Evolutionary conservation across 2,797 vertebrate genomes (phyloP).

Genomic region (Hapalemur alaotrensis): DNA sequence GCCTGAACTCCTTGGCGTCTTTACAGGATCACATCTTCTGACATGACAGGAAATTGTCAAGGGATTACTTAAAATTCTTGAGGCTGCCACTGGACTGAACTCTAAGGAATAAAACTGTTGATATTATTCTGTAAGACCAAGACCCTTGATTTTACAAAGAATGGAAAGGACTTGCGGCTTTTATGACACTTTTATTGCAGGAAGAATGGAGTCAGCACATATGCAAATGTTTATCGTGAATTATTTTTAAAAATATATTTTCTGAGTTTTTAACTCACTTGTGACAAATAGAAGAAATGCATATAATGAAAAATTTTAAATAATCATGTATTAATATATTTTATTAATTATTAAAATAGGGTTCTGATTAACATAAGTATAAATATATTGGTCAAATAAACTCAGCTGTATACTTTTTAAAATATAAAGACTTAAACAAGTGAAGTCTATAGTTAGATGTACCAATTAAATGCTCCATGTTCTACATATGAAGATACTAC

Average conservation of each 20-base stretch:
- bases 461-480: not conserved
- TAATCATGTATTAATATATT: constrained; percentile 1
- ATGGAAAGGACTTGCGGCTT: not conserved
- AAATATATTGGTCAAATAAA: constrained; percentile 23
- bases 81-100: not conserved
- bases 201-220: constrained; percentile 22
- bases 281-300: not conserved
- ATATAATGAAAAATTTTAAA: not conserved
- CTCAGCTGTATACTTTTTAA: constrained; percentile 32
- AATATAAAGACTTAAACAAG: not conserved
- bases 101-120: constrained; percentile 27
- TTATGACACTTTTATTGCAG: not conserved
- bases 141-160: not conserved
- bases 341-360: constrained; percentile 20
- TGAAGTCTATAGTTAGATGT: not conserved
- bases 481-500: not conserved
- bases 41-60: constrained; percentile 1
- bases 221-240: not conserved
- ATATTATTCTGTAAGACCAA: constrained; percentile 5
- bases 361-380: not conserved
- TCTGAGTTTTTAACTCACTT: constrained; percentile 35
- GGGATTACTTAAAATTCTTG: not conserved
- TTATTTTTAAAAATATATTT: not conserved
- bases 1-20: not conserved
- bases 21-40: not conserved